These are phyloP conservation scores for Netelia virgata DNA, from an alignment of 2,888 invertebrate genomes.

Conservation along the genomic window DNA sequence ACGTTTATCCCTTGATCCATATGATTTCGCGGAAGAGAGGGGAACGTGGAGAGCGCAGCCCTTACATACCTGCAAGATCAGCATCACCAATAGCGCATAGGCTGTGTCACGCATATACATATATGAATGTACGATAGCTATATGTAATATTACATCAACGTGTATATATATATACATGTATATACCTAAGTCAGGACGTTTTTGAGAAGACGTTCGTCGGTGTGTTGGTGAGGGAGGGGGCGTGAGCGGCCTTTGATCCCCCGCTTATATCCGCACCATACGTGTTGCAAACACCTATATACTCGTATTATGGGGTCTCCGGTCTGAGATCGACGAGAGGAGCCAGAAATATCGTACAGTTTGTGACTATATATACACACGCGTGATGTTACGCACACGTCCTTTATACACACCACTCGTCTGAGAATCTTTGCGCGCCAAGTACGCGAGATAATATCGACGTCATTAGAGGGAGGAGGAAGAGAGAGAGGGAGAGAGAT, in stretches of 20 bases:
- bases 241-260: constrained; percentile 51
- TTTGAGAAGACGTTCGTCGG: constrained; percentile 18
- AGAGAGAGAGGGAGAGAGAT: constrained; percentile 13
- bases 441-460: constrained; percentile 62
- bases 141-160: neutral
- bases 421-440: constrained; percentile 25
- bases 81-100: neutral
- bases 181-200: constrained; percentile 15
- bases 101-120: constrained; percentile 26
- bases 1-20: constrained; percentile 23
- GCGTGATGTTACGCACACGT: constrained; percentile 31
- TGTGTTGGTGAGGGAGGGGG: constrained; percentile 10
- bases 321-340: neutral
- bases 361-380: constrained; percentile 24
- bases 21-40: constrained; percentile 42
- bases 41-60: constrained; percentile 4
- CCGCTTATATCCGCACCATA: constrained; percentile 31
- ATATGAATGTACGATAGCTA: neutral
- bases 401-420: neutral
- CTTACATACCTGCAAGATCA: constrained; percentile 26
- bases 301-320: neutral
- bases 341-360: constrained; percentile 20
- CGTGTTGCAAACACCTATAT: neutral
- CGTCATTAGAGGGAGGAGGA: neutral
- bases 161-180: constrained; percentile 3